Conservation (phyloP, 1,140 invertebrate species). For the Prorops nasuta region DNA sequence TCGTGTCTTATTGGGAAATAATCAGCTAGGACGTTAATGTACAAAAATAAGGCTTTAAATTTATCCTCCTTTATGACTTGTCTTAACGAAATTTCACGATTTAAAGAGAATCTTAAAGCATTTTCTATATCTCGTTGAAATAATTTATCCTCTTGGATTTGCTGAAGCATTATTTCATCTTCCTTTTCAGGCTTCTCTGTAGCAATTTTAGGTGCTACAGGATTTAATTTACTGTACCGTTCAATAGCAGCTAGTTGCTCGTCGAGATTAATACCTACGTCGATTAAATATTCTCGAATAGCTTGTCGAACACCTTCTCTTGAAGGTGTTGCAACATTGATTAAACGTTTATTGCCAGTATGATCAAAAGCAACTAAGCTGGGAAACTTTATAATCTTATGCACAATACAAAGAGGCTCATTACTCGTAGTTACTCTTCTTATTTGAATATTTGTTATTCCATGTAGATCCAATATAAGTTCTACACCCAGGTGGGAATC, state of each 20-base stretch:
- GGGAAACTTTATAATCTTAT: slow-evolving; percentile 58
- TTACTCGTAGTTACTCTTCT: slow-evolving; percentile 59
- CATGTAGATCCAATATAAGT: slow-evolving; percentile 64
- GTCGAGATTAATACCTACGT: slow-evolving; percentile 38
- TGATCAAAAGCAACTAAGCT: slow-evolving; percentile 54
- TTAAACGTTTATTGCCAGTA: slow-evolving; percentile 40
- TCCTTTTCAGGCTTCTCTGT: background rate
- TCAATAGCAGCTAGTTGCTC: slow-evolving; percentile 1
- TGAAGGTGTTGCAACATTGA: slow-evolving; percentile 51
- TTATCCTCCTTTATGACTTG: slow-evolving; percentile 69
- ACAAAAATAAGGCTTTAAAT: slow-evolving; percentile 71
- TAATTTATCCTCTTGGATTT: too few species aligned
- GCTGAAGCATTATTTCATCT: too few species aligned
- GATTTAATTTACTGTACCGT: background rate
- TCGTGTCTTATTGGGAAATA: slow-evolving; percentile 73
- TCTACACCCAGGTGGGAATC: slow-evolving; percentile 62
- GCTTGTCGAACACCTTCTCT: slow-evolving; percentile 45
- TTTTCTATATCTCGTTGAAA: slow-evolving; percentile 86
- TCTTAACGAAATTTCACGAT: slow-evolving; percentile 74
- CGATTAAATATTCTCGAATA: slow-evolving; percentile 53
- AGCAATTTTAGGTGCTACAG: background rate
- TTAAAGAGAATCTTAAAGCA: slow-evolving; percentile 74
- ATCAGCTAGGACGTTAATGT: slow-evolving; percentile 67
- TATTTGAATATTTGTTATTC: slow-evolving; percentile 56
- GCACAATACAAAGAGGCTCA: slow-evolving; percentile 50